Conservation (phyloP, 2,888 invertebrate genomes). For the Hypselothyrea guttata region DNA sequence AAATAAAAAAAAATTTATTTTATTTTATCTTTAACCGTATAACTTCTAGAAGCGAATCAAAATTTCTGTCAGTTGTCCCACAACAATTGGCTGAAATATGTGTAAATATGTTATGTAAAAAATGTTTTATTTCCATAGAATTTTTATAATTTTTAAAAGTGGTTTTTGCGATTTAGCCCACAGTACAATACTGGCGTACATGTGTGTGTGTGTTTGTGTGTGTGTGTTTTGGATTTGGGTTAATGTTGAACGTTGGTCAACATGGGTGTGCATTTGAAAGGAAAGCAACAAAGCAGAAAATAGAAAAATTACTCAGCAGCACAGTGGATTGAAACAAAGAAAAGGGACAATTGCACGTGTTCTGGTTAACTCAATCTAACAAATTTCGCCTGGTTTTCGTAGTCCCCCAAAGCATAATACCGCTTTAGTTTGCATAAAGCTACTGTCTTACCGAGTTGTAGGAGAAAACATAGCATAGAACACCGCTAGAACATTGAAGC, state of each 20-base stretch:
- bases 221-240: constrained; percentile 66
- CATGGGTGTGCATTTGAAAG: constrained; percentile 71
- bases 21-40: too few relatives aligned
- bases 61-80: too few relatives aligned
- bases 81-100: too few relatives aligned
- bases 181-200: neutral
- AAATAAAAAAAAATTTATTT: too few relatives aligned
- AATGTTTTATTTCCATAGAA: too few relatives aligned
- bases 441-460: too few relatives aligned
- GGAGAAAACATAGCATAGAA: too few relatives aligned
- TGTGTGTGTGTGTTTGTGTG: constrained; percentile 23
- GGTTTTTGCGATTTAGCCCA: too few relatives aligned
- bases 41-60: too few relatives aligned
- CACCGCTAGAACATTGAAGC: constrained; percentile 3
- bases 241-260: constrained; percentile 72
- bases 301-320: constrained; percentile 69
- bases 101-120: too few relatives aligned
- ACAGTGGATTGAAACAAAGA: constrained; percentile 28
- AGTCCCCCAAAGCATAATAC: neutral
- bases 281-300: constrained; percentile 74
- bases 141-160: too few relatives aligned
- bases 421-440: too few relatives aligned
- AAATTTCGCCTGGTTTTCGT: constrained; percentile 7
- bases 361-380: constrained; percentile 21
- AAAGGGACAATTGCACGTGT: constrained; percentile 33